A percentile compares a stretch with the other conserved stretches of the same genome.
Conservation (phyloP, 2,113 vertebrate genomes). For the Piliocolobus tephrosceles region DNA sequence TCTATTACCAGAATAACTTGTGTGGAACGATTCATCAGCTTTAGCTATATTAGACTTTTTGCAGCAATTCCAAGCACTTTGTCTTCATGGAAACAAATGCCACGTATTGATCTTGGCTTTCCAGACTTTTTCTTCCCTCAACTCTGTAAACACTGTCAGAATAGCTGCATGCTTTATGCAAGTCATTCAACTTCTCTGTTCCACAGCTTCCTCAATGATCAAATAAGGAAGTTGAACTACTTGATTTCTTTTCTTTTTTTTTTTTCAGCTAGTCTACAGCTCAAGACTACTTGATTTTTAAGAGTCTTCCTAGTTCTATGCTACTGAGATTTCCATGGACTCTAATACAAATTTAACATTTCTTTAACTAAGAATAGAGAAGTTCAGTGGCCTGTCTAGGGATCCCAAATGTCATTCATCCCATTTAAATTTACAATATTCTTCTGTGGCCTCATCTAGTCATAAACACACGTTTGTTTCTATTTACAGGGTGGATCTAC, state of each 20-base stretch:
- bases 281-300: neutral
- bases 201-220: neutral
- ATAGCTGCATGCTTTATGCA: neutral
- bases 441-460: neutral
- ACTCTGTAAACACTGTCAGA: neutral
- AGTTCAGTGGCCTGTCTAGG: neutral
- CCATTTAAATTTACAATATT: neutral
- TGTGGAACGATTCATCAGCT: neutral
- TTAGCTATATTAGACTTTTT: neutral
- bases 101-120: neutral
- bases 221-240: neutral
- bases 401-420: neutral
- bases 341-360: neutral
- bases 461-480: neutral
- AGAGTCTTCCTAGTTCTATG: neutral
- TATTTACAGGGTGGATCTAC: neutral
- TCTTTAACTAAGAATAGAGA: neutral
- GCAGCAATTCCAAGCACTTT: constrained; percentile 7
- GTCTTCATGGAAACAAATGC: constrained; percentile 33
- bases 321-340: neutral
- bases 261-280: too few relatives aligned
- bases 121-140: neutral
- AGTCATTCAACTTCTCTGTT: constrained; percentile 31
- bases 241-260: too few relatives aligned
- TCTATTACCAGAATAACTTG: neutral